Conservation (phyloP, 2,888 invertebrate species). For the Zygaena filipendulae region DNA sequence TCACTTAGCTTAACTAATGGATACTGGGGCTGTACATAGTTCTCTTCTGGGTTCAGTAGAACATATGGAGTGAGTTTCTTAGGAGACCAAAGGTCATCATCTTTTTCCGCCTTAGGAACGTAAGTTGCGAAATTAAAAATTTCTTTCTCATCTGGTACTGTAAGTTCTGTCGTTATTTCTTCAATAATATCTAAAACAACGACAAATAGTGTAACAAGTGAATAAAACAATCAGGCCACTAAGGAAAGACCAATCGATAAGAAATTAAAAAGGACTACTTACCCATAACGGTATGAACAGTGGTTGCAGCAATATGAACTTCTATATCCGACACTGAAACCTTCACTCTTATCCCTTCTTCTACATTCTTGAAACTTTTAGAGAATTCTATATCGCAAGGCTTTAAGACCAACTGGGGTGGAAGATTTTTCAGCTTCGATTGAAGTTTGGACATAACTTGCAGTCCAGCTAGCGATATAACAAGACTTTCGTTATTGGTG, state of each 20-base stretch:
- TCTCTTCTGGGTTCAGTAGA: slow-evolving; percentile 32
- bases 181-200: slow-evolving; percentile 56
- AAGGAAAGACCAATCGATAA: no score
- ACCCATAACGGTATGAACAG: slow-evolving; percentile 77
- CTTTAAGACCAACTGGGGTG: slow-evolving; percentile 71
- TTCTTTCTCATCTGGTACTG: slow-evolving; percentile 57
- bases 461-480: slow-evolving; percentile 49
- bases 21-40: slow-evolving; percentile 43
- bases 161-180: slow-evolving; percentile 48
- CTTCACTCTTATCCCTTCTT: slow-evolving; percentile 75
- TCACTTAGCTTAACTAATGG: slow-evolving; percentile 51
- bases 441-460: slow-evolving; percentile 70
- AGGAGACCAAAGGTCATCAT: slow-evolving; percentile 78
- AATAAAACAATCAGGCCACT: no score
- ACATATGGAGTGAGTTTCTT: slow-evolving; percentile 67
- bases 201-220: no score
- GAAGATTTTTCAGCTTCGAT: slow-evolving; percentile 57
- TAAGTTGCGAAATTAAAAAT: slow-evolving; percentile 52
- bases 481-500: slow-evolving; percentile 71
- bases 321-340: slow-evolving; percentile 75
- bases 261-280: slow-evolving; percentile 17
- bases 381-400: slow-evolving; percentile 79
- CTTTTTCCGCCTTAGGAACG: slow-evolving; percentile 42
- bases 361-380: slow-evolving; percentile 69
- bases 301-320: slow-evolving; percentile 77